Conservation (phyloP, 2,797 vertebrate species). For the Pangasius mekongensis region DNA sequence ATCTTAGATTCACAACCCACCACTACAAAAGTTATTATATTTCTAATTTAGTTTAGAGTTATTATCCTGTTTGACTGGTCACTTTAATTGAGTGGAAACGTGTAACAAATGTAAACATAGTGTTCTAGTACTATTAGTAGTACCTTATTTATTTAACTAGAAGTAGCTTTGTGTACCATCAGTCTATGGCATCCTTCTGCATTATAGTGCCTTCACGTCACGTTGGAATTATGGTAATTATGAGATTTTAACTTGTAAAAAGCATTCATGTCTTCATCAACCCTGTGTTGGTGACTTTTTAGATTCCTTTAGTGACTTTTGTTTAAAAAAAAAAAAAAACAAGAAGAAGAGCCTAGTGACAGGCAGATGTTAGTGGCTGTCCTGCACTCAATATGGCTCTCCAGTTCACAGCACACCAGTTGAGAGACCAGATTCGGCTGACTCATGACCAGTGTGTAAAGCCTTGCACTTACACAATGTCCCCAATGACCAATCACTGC, state of each 20-base stretch:
- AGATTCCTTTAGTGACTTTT: too few species aligned
- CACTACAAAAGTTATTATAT: background rate
- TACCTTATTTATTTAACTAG: background rate
- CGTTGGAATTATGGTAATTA: background rate
- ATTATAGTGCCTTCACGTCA: background rate
- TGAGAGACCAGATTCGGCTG: background rate
- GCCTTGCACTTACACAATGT: background rate
- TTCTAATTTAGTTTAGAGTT: background rate
- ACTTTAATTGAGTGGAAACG: background rate
- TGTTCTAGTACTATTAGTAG: background rate
- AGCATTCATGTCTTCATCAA: background rate
- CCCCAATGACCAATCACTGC: background rate
- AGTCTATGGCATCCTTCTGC: background rate
- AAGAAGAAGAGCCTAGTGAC: background rate
- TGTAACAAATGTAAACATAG: too few species aligned
- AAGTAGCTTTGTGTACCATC: background rate
- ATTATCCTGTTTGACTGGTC: background rate
- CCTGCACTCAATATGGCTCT: background rate
- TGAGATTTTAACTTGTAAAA: background rate
- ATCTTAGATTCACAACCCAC: background rate
- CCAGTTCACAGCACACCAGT: too few species aligned
- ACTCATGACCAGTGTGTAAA: background rate
- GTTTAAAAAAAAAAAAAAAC: background rate
- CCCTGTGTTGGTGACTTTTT: too few species aligned
- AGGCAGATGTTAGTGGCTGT: background rate